Evolutionary conservation across 1,140 invertebrate species (phyloP), one percentile per base, ranked within the genome.

Genomic region (Adelges cooleyi): DNA sequence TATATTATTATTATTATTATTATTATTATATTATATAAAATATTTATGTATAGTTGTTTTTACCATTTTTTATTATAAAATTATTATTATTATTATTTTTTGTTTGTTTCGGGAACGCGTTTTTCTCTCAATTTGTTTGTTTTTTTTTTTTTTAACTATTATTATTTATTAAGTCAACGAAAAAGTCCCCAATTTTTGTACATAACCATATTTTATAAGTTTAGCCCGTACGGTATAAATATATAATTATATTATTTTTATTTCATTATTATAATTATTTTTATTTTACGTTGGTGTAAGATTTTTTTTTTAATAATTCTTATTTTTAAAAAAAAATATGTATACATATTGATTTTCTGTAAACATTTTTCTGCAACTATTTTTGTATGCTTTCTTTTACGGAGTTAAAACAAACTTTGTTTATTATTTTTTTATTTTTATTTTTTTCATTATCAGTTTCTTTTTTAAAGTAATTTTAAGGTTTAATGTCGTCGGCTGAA

Each of bases 131-230:
- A 33, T 33, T 33, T 33, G 29, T 33, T 33, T 33, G 29, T 49
- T 68, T 51, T 68, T 49, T 48, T 42, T 29, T 42, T 20, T 44
- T n/a, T n/a, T n/a, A n/a, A n/a, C n/a, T n/a, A n/a, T n/a, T n/a
- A n/a, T n/a, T n/a, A n/a, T n/a, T n/a, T n/a, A n/a, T n/a, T 62
- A 62, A 62, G 56, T 62, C 40, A 62, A 62, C 40, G 38, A 59
- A n/a, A n/a, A 62, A 62, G 23, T 36, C 42, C 17, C n/a, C n/a
- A n/a, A 44, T 44, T 38, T 8, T 44, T 53, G 56, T 62, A 62
- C 42, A 62, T 62, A 62, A 62, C 56, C 56, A 62, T 62, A 62
- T 29, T 48, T 62, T 48, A 48, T 62, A 62, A 62, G 42, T 18
- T 29, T 27, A 62, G 3, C 6, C 1, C 29, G 27, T 62, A 62